Percentiles rank a stretch among this genome's conserved stretches.
Conservation (phyloP, 2,888 invertebrate genomes). For the Pherbina coryleti region DNA sequence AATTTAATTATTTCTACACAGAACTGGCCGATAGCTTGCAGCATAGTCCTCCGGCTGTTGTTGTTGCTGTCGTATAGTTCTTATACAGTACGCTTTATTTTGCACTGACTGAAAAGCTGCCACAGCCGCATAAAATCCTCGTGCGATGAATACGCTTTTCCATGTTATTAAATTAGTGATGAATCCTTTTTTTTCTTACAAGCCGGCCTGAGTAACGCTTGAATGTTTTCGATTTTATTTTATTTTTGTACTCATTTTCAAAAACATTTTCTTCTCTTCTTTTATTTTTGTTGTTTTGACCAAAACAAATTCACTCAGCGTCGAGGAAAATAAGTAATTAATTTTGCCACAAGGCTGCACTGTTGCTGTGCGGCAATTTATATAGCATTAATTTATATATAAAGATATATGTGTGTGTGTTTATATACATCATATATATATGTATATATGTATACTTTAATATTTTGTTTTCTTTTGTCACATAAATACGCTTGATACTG, state of each 20-base stretch:
- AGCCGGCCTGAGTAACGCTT: not conserved
- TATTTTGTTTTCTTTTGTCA: no score
- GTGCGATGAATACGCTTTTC: not conserved
- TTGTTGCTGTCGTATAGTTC: not conserved
- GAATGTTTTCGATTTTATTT: not conserved
- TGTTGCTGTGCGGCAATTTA: not conserved
- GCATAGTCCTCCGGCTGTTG: not conserved
- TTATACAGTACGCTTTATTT: not conserved
- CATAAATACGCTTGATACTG: constrained; percentile 68
- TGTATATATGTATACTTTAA: no score
- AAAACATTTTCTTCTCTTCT: not conserved
- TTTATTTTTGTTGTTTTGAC: not conserved
- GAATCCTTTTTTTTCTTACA: constrained; percentile 10
- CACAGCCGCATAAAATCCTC: not conserved
- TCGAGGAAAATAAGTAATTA: constrained; percentile 15
- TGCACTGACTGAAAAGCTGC: not conserved
- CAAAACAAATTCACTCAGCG: not conserved
- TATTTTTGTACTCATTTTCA: not conserved
- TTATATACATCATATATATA: no score
- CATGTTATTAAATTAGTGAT: constrained; percentile 30
- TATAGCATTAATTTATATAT: not conserved
- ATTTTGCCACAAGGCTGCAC: constrained; percentile 1
- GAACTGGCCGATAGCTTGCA: not conserved
- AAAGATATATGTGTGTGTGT: constrained; percentile 6
- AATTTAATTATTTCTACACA: constrained; percentile 14